Evolutionary conservation across 2,113 vertebrate species (phyloP).

Genomic region (Spea bombifrons): DNA sequence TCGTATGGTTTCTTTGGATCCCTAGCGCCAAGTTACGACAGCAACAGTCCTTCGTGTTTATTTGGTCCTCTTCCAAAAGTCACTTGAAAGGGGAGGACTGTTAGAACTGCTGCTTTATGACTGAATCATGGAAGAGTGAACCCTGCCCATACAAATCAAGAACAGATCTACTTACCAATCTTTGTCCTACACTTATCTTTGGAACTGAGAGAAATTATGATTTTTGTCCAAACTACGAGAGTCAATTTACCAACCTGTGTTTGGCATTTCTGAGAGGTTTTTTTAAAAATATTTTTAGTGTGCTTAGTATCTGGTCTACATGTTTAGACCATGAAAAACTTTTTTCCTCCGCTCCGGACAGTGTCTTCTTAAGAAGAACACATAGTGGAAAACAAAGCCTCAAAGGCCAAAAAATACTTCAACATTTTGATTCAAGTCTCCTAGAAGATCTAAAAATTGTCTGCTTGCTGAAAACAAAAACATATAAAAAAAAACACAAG

Average conservation of each 20-base stretch:
- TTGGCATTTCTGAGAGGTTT: slow-evolving; percentile 51
- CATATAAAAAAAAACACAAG: slow-evolving; percentile 67
- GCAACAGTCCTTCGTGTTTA: too few species aligned
- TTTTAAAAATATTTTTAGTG: not conserved
- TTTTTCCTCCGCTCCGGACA: slow-evolving; percentile 64
- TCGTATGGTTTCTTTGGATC: too few species aligned
- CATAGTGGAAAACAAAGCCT: slow-evolving; percentile 75
- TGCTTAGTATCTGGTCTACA: slow-evolving; percentile 31
- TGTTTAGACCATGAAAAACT: slow-evolving; percentile 63
- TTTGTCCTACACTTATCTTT: slow-evolving; percentile 36
- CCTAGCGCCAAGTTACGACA: too few species aligned
- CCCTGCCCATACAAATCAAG: slow-evolving; percentile 3
- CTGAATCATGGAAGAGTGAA: not conserved
- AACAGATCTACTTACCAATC: slow-evolving; percentile 38
- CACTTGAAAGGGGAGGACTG: too few species aligned
- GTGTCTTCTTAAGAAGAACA: slow-evolving; percentile 72
- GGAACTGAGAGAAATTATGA: slow-evolving; percentile 60
- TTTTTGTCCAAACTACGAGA: slow-evolving; percentile 66
- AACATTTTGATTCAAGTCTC: slow-evolving; percentile 74
- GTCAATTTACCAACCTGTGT: slow-evolving; percentile 73
- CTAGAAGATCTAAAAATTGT: slow-evolving; percentile 76
- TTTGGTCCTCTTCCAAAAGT: too few species aligned
- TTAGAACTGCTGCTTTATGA: slow-evolving; percentile 25
- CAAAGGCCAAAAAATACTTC: slow-evolving; percentile 75
- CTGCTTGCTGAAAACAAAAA: slow-evolving; percentile 70